These are phyloP conservation scores for Pteronotus mesoamericanus DNA, from an alignment of 2,797 vertebrate genomes.

Conservation along the genomic window DNA sequence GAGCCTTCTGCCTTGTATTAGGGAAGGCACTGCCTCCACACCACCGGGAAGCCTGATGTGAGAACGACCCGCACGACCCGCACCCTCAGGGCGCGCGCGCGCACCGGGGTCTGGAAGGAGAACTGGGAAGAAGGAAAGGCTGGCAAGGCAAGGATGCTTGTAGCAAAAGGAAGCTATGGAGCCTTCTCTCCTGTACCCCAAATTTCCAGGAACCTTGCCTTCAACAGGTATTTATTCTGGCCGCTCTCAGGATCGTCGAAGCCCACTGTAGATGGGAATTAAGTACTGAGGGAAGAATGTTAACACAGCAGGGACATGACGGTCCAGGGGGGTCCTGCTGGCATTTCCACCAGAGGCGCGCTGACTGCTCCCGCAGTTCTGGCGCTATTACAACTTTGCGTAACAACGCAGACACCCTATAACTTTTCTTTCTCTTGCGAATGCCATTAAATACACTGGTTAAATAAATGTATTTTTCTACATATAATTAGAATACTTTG, in stretches of 20 bases:
- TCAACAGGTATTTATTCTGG: slow-evolving; percentile 14
- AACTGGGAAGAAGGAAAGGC: neutral
- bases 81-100: neutral
- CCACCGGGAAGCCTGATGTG: neutral
- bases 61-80: no score
- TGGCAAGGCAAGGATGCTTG: neutral
- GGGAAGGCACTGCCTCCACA: neutral
- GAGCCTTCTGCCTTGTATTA: neutral
- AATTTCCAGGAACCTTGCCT: neutral
- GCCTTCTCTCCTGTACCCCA: neutral
- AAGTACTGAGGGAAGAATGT: neutral
- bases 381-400: neutral
- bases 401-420: neutral
- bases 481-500: neutral
- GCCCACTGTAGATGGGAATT: neutral
- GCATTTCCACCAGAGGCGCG: neutral
- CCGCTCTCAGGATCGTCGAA: neutral
- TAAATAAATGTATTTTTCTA: neutral
- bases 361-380: no score
- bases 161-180: neutral
- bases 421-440: neutral
- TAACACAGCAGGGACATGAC: neutral
- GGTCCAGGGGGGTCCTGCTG: neutral
- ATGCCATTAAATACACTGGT: neutral
- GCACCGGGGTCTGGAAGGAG: neutral